phyloP scores from a whole-genome alignment of 1,140 invertebrate genomes.

The Campoletis sonorensis region DNA sequence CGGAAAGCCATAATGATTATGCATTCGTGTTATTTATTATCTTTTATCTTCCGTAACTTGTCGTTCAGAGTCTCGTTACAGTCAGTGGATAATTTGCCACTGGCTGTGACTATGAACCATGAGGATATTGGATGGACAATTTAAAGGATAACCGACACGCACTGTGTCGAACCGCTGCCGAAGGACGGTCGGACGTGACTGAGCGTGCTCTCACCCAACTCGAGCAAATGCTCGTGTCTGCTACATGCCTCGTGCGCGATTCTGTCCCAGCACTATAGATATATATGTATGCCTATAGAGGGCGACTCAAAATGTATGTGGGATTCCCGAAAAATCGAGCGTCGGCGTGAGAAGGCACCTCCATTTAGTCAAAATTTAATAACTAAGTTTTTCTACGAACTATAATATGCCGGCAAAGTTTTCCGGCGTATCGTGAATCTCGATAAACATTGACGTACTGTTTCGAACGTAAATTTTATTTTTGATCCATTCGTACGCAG shows the following conservation, averaged over 20 bases:
- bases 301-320: neutral
- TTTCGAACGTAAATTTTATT: no score
- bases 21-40: constrained; percentile 21
- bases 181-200: constrained; percentile 19
- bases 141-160: neutral
- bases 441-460: neutral
- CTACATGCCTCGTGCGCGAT: neutral
- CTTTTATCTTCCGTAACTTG: neutral
- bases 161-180: neutral
- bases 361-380: no score
- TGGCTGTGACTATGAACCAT: neutral
- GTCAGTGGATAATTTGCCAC: constrained; percentile 7
- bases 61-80: neutral
- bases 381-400: neutral
- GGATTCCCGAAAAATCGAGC: no score
- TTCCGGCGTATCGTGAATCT: neutral
- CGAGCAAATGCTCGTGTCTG: neutral
- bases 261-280: neutral
- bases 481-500: no score
- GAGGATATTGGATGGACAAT: neutral
- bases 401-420: neutral
- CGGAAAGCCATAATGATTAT: constrained; percentile 37
- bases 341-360: no score
- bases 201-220: neutral
- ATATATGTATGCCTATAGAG: neutral